Base-by-base conservation (phyloP, 2,797 vertebrate genomes). In the Momotus momota region DNA sequence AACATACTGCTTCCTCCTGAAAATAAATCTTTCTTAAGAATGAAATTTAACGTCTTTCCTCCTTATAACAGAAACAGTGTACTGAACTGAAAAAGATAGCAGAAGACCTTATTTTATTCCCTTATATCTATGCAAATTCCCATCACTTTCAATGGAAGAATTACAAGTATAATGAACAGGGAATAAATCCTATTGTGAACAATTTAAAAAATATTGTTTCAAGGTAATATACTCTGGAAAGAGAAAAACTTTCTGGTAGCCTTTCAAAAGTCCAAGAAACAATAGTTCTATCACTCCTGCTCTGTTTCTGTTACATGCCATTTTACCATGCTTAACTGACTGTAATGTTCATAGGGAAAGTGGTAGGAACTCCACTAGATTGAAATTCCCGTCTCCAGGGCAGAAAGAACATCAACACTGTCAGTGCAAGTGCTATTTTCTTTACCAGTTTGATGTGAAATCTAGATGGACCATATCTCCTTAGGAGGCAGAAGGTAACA, bases 201-300 rank as follows among this genome's bases (percentile, higher is more conserved):
- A 38, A 84, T 46, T 88, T 26, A 35, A 8, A 88, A 96, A 93
- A 57, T 55, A 69, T 40, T 94, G 48, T 71, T 94, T 87, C 67
- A 38, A 78, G 33, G 20, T 87, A 83, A 86, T 86, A 75, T 23
- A 51, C 26, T 58, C 23, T 62, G 29, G 33, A 83, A 88, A 46
- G 29, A 51, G 10, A 52, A 75, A 78, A 51, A 61, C 46, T 79
- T 81, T 14, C 38, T 79, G 38, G 12, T 12, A 90, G 15, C 7
- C 46, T 79, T 81, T 81, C 43, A 60, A 18, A 90, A 83, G 40
- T 48, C 27, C 21, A 88, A 26, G 74, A 52, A 86, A 58, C 33
- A 78, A 35, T 38, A 83, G 40, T 78, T 90, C 27, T 31, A 45
- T 27, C 21, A 46, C 26, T 89, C 52, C 61, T 81, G 29, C 41